A percentile compares a stretch with the other conserved stretches of the same genome.
Conservation (phyloP, 2,888 invertebrate genomes). For the Strigamia maritima region DNA sequence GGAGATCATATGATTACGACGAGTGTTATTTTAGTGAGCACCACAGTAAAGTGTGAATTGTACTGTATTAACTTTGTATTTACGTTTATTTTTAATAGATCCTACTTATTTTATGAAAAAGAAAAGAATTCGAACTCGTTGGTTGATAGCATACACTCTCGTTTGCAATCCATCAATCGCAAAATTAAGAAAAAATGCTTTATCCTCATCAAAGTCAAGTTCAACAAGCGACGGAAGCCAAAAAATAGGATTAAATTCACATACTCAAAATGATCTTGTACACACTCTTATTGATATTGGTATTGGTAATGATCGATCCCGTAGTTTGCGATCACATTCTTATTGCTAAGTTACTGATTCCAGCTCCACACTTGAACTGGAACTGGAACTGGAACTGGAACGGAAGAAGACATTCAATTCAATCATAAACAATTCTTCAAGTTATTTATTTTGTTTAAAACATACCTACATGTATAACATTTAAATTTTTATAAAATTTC, state of each 20-base stretch:
- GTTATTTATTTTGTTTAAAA: no score
- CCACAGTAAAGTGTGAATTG: not conserved
- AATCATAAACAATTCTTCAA: no score
- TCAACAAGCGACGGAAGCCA: not conserved
- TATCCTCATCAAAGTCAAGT: not conserved
- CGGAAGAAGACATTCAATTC: no score
- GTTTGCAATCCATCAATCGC: not conserved
- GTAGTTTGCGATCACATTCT: not conserved
- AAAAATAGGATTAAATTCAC: not conserved
- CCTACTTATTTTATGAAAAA: not conserved
- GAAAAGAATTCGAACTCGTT: not conserved
- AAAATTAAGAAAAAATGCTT: not conserved
- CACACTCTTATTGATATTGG: not conserved
- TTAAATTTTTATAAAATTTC: no score
- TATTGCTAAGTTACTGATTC: not conserved
- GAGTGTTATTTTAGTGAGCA: not conserved
- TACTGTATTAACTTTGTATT: not conserved
- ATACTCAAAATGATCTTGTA: not conserved
- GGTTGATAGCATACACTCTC: not conserved
- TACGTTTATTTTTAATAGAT: not conserved
- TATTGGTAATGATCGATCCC: not conserved
- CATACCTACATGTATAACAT: no score
- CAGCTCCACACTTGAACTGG: no score
- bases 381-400: no score
- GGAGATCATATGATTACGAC: conserved; percentile 13